Base-by-base conservation (phyloP, 1,140 invertebrate species). In the Acromyrmex charruanus region DNA sequence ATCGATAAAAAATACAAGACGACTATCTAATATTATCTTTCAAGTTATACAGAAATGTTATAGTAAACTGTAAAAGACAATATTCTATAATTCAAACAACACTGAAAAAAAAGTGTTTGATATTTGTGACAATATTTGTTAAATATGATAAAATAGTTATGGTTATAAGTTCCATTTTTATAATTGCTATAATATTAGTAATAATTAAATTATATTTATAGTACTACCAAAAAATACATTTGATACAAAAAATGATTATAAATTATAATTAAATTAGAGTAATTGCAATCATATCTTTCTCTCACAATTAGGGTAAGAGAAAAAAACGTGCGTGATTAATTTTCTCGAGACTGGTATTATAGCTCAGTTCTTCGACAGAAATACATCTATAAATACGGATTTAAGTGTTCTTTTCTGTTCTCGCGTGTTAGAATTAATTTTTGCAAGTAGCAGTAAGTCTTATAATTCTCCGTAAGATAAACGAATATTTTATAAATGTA, bases 351-450 rank as follows among this genome's bases (percentile, higher is more conserved):
- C n/a, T 39, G 12, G 35, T 25, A 44, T 69, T 9, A 6, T 1
- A 21, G n/a, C 35, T 44, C 65, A 9, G 35, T 68, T 68, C 4
- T 44, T 21, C 65, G 12, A 14, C 1, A 51, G 21, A 51, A 69
- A 69, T 6, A 51, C 6, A 21, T 21, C 2, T 69, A 49, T 69
- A 51, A 69, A 51, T 28, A 16, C 31, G 14, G 6, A 18, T 3
- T 10, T 51, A 69, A 51, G 21, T 69, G 66, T 69, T 65, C 59
- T 35, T 31, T 65, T 79, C 39, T 81, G 14, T 53, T 82, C 25
- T 72, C 55, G 55, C 69, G n/a, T 74, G 68, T 49, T 49, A 61
- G 25, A 82, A 10, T 51, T 74, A 35, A 82, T 72, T 72, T 49
- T 61, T 39, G 12, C 35, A 71, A 61, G 25, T 25, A 84, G 53